Base-by-base conservation (phyloP, 2,888 invertebrate genomes). In the Julus scandinavius region DNA sequence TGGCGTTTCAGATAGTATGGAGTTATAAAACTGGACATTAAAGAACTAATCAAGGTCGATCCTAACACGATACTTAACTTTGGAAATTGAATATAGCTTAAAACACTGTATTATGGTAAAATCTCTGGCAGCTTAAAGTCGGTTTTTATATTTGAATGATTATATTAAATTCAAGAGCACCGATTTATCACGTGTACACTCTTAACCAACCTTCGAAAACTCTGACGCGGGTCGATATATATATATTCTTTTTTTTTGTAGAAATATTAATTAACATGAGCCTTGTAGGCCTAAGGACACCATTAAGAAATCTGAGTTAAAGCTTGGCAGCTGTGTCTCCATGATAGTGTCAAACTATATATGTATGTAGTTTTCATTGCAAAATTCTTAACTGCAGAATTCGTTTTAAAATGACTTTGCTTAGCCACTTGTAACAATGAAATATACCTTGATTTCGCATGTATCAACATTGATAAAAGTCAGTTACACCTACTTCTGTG, bases 101-200 rank as follows among this genome's bases (percentile, higher is more conserved):
- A 63, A 63, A n/a, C n/a, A 63, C n/a, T 63, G n/a, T 63, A n/a
- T 17, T 63, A 63, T 63, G 63, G n/a, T n/a, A 63, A 63, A 54
- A 63, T 63, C 17, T n/a, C 63, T 63, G n/a, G 63, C n/a, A n/a
- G 45, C 45, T 7, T 45, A 45, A 45, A n/a, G 17, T n/a, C 63
- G n/a, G n/a, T 63, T 63, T 17, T 63, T 20, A 63, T 7, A 2
- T 63, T 63, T 63, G 63, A n/a, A 17, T n/a, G 17, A 63, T 1
- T 63, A 63, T 63, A 17, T 63, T 63, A 15, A 63, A 63, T 17
- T 17, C 63, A 63, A 63, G 63, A 63, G 63, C 63, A 63, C 63
- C n/a, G 17, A 17, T 63, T 63, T 7, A 63, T n/a, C 63, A 63
- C 63, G 63, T 63, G 63, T 17, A 17, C 63, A 63, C n/a, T 63